Base-by-base conservation (phyloP, 2,113 vertebrate species). In the Panurus biarmicus region DNA sequence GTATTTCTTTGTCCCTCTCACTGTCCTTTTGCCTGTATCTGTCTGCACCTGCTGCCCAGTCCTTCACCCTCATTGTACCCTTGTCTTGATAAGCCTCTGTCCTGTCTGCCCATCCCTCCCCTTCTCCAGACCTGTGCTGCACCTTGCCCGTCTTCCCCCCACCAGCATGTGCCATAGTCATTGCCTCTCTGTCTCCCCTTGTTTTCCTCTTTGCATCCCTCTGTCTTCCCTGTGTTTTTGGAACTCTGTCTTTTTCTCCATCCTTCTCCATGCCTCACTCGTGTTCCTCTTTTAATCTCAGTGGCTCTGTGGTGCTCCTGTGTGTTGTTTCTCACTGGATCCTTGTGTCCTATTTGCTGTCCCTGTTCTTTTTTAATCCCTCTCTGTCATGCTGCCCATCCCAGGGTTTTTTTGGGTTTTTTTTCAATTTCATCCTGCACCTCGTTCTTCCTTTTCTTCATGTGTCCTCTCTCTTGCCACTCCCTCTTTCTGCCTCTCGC, bases 101-200 rank as follows among this genome's bases (percentile, higher is more conserved):
- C 26, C 14, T 51, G 47, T n/a, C 35, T 51, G 26, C 14, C 67
- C 47, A 12, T 70, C 14, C 25, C 19, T 69, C n/a, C 38, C 26
- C 6, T 21, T 29, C 47, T 51, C 47, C 35, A 70, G 22, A 10
- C 26, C 28, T 53, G 35, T 23, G 20, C 48, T 31, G 69, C 5
- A 1, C 38, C 33, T 38, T 25, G 24, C 20, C 42, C 1, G 1
- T 20, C 35, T 38, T 51, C 20, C 35, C 47, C 65, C 35, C 29
- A 29, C 19, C 2, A 0, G 6, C 33, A 14, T 0, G 2, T 18
- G 58, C 36, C 7, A 2, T 18, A 33, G 16, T 61, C 33, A 5
- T 78, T 54, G n/a, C 24, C 48, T 38, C 25, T 25, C 33, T 56
- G n/a, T n/a, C 58, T 11, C 7, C 56, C 22, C 58, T 47, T 29